Base-by-base conservation (phyloP, 2,113 vertebrate species). In the Boulengeromyrus knoepffleri region DNA sequence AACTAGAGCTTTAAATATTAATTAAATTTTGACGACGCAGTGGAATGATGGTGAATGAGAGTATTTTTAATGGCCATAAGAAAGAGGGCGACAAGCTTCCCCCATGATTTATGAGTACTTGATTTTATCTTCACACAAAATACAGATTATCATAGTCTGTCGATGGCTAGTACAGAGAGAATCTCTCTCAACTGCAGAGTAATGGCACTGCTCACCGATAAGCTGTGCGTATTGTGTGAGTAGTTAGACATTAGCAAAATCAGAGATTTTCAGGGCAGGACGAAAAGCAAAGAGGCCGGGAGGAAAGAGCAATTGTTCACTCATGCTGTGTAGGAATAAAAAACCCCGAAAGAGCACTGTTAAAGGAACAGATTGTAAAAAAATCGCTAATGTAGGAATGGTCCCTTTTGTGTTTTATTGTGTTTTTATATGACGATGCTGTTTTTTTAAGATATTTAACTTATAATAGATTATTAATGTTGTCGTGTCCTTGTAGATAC, bases 1-100 rank as follows among this genome's bases (percentile, higher is more conserved):
- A 87, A 47, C 83, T 45, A 12, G 49, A 19, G 50, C 85, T 53
- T 87, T 87, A 87, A 87, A 56, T 87, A 87, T 87, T 52, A 7
- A 87, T 52, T 87, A 3, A 87, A 53, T 53, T 87, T 56, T 52
- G 85, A 87, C 5, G 17, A 87, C 5, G 5, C 12, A 19, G 47
- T 36, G 15, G 85, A 87, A 87, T 2, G 85, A 53, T 21, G 5
- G 50, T 15, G 50, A 31, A 27, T 21, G 12, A 52, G 49, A 36
- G 31, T 53, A 5, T 9, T 87, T 56, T 87, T 36, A 36, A 56
- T n/a, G 50, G 47, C 31, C 49, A 53, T 53, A 39, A 47, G 27
- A 13, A 50, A 27, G 27, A 53, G 85, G 50, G 39, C 1, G 50
- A 53, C 9, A 39, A 31, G 24, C 21, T 53, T 87, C 50, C 5